Base-by-base conservation (phyloP, 2,797 vertebrate species). In the Choloepus didactylus region DNA sequence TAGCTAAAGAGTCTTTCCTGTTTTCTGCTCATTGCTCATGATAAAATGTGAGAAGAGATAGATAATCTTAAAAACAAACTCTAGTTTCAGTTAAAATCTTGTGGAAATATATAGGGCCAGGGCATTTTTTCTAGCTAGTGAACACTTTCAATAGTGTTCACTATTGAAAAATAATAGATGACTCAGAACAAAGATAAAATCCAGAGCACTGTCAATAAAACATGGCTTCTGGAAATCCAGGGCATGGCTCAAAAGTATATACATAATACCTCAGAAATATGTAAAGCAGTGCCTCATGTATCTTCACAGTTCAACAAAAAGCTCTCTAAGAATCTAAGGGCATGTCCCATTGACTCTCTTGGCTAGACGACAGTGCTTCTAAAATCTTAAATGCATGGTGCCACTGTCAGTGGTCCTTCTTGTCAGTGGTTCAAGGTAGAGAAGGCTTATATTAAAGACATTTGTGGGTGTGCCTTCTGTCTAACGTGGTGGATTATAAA, bases 401-500 rank as follows among this genome's bases (percentile, higher is more conserved):
- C 1, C 8, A 25, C 23, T 4, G 35, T 35, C 35, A 35, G 35
- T 35, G 35, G 35, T 35, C 2, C 14, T 54, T 95, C 11, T 3
- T 79, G 1, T 35, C 4, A 8, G 29, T 16, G 0, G 0, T 76
- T 19, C 7, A 49, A 59, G 4, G 2, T 12, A 49, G 0, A 64
- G 11, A 44, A 75, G 8, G 0, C 0, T 14, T 35, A 49, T 66
- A 15, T 35, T 41, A 15, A 89, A 31, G 6, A 44, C 12, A 67
- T n/a, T 38, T 86, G 27, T 27, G 14, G 11, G 2, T 46, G 5
- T 18, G 2, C 4, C 44, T 23, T 73, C 1, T 73, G 1, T 77
- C 8, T 69, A 56, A 15, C 25, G 16, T 9, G 44, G 19, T 35
- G 46, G 27, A 64, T 0, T 35, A 44, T 38, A 87, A 81, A 51